phyloP scores from a whole-genome alignment of 1,140 invertebrate genomes.

The Notospermus geniculatus region DNA sequence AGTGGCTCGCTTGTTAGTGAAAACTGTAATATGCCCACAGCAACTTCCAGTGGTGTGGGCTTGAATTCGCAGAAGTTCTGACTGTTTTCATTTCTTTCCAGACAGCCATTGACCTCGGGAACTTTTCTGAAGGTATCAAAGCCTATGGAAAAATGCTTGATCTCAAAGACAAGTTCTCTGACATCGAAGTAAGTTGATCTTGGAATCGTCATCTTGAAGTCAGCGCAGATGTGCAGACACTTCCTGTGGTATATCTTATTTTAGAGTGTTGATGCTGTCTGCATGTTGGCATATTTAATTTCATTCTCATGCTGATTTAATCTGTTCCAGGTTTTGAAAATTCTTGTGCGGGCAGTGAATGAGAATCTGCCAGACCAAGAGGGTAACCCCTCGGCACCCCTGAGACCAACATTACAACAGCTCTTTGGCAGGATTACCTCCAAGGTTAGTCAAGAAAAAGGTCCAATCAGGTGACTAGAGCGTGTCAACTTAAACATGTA shows the following conservation, averaged over 20 bases:
- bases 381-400: conserved; percentile 58
- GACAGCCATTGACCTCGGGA: conserved; percentile 54
- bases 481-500: too few relatives aligned
- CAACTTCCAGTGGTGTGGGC: too few relatives aligned
- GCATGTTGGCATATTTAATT: too few relatives aligned
- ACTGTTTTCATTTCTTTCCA: conserved; percentile 15
- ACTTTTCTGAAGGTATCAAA: conserved; percentile 68
- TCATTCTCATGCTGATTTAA: too few relatives aligned
- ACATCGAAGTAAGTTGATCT: conserved; percentile 61
- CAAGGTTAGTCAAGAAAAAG: conserved; percentile 32
- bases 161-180: conserved; percentile 75
- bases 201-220: too few relatives aligned
- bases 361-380: conserved; percentile 65
- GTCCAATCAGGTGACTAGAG: too few relatives aligned
- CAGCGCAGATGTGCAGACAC: too few relatives aligned
- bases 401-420: conserved; percentile 65
- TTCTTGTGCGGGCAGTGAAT: conserved; percentile 72
- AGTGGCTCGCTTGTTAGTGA: too few relatives aligned
- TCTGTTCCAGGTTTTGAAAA: conserved; percentile 62
- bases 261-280: too few relatives aligned
- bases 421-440: conserved; percentile 79
- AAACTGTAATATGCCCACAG: too few relatives aligned
- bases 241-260: too few relatives aligned
- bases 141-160: conserved; percentile 82
- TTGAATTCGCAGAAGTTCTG: too few relatives aligned